Percentiles rank a stretch among this genome's conserved stretches.
phyloP scores from a whole-genome alignment of 2,797 vertebrate species.

The Liparis tanakae region DNA sequence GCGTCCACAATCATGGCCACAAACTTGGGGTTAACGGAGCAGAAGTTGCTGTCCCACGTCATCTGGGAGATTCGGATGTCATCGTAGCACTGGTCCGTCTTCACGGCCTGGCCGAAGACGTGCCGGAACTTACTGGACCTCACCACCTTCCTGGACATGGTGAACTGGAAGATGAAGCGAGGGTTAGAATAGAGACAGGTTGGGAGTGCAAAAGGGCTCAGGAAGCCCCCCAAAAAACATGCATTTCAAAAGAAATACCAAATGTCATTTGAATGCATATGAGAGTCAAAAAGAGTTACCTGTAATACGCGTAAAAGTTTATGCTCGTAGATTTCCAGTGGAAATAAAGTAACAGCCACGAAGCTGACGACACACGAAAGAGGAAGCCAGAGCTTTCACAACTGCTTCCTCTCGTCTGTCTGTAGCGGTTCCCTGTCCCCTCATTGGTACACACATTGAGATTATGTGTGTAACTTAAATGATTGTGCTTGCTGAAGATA shows the following conservation, averaged over 20 bases:
- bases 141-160: conserved; percentile 91
- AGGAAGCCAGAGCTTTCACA: conserved; percentile 71
- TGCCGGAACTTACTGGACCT: conserved; percentile 94
- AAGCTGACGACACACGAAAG: conserved; percentile 62
- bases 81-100: conserved; percentile 93
- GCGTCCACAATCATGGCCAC: conserved; percentile 94
- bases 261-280: background rate
- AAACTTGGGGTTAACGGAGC: conserved; percentile 92
- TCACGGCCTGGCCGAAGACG: conserved; percentile 90
- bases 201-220: background rate
- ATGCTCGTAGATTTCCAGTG: conserved; percentile 18
- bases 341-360: conserved; percentile 41
- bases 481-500: background rate
- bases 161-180: conserved; percentile 64
- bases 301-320: background rate
- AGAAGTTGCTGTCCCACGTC: conserved; percentile 96
- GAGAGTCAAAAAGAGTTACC: background rate
- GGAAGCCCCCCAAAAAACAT: background rate
- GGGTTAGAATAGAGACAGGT: background rate
- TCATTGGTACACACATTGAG: conserved; percentile 11
- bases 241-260: background rate
- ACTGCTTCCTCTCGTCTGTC: conserved; percentile 74
- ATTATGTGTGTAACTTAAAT: background rate
- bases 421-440: conserved; percentile 1
- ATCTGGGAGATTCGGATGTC: conserved; percentile 94